Evolutionary conservation across 2,113 vertebrate genomes (phyloP).

Genomic region (Lophius piscatorius): DNA sequence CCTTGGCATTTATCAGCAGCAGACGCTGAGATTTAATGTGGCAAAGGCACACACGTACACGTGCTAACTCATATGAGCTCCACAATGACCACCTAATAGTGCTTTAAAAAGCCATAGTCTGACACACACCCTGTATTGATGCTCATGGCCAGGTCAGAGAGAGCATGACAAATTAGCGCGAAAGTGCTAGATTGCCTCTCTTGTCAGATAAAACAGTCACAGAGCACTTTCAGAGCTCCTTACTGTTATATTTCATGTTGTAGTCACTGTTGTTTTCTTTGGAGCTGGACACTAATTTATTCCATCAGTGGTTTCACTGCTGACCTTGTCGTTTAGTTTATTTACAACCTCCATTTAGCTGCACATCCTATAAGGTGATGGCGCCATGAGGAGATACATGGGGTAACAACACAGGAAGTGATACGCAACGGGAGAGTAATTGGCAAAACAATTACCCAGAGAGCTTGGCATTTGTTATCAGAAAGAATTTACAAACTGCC

Average conservation of each 20-base stretch:
- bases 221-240: slow-evolving; percentile 20
- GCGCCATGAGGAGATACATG: slow-evolving; percentile 25
- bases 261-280: slow-evolving; percentile 53
- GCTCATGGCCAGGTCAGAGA: slow-evolving; percentile 62
- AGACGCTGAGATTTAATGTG: slow-evolving; percentile 45
- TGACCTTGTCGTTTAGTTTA: slow-evolving; percentile 68
- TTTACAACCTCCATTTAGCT: slow-evolving; percentile 65
- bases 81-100: slow-evolving; percentile 44
- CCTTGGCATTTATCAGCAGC: slow-evolving; percentile 62
- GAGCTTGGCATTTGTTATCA: too few relatives aligned
- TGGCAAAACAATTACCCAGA: slow-evolving; percentile 38
- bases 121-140: slow-evolving; percentile 67
- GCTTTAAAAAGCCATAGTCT: slow-evolving; percentile 56
- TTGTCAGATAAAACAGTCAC: slow-evolving; percentile 73
- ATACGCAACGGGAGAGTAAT: slow-evolving; percentile 19
- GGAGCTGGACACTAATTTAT: slow-evolving; percentile 63
- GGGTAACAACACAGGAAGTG: slow-evolving; percentile 22
- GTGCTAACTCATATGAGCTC: slow-evolving; percentile 30
- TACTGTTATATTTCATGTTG: slow-evolving; percentile 58
- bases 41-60: slow-evolving; percentile 8
- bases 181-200: slow-evolving; percentile 67
- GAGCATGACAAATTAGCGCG: slow-evolving; percentile 72
- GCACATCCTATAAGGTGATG: slow-evolving; percentile 44
- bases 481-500: too few relatives aligned
- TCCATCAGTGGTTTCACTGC: slow-evolving; percentile 61